These are phyloP conservation scores for Eurytemora carolleeae DNA, from an alignment of 1,140 invertebrate genomes.

Conservation along the genomic window DNA sequence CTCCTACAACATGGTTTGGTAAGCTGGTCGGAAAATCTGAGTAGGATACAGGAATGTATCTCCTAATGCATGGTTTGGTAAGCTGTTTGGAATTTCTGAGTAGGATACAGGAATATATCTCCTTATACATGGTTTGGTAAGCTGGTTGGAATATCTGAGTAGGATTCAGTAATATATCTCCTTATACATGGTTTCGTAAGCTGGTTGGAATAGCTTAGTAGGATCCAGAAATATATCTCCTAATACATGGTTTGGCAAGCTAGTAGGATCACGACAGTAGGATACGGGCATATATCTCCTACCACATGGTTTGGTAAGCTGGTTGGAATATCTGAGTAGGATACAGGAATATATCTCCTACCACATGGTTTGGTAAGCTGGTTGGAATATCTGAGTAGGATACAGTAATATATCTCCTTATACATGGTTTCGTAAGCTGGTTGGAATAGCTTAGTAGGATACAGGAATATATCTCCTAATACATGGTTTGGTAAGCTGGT, in stretches of 20 bases:
- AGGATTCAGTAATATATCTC: constrained; percentile 95
- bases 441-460: too few relatives aligned
- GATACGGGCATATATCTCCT: too few relatives aligned
- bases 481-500: too few relatives aligned
- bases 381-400: constrained; percentile 6
- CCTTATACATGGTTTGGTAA: constrained; percentile 86
- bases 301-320: too few relatives aligned
- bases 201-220: constrained; percentile 92
- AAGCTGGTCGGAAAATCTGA: too few relatives aligned
- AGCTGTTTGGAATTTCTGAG: constrained; percentile 90
- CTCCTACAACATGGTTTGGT: too few relatives aligned
- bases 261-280: constrained; percentile 63
- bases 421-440: too few relatives aligned
- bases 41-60: constrained; percentile 97
- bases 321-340: too few relatives aligned
- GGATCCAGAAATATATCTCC: constrained; percentile 97
- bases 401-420: too few relatives aligned
- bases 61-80: constrained; percentile 81
- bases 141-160: constrained; percentile 89
- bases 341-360: constrained; percentile 4
- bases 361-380: constrained; percentile 11
- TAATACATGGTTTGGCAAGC: constrained; percentile 80
- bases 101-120: constrained; percentile 96
- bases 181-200: constrained; percentile 83
- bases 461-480: too few relatives aligned